Evolutionary conservation across 2,797 vertebrate genomes (phyloP), one percentile per base, ranked within the genome.

Genomic region (Podargus strigoides): DNA sequence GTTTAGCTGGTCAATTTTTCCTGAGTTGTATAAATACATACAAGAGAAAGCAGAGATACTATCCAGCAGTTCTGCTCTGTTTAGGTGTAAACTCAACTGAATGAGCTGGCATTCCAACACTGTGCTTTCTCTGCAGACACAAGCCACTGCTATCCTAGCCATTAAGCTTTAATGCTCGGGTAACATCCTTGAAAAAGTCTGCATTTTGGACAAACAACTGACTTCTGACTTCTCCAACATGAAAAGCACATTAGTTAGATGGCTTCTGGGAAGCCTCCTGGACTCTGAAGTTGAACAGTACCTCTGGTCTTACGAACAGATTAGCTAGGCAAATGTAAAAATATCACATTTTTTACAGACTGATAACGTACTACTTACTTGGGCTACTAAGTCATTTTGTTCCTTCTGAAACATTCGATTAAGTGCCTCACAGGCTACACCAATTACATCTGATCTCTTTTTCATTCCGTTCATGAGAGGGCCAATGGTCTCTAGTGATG

Each of bases 361-460:
- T 41, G 55, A 80, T 14, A 74, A 62, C 1, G 12, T 26, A 4
- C 10, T 26, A 44, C 94, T 96, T 98, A 99, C 99, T 98, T 99
- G 99, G 53, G 98, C 98, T 42, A 99, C 99, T 32, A 99, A 98
- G 72, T 99, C 99, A 18, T 98, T 98, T 97, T 99, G 99, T 76
- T 99, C 99, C 93, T 98, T 99, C 97, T 99, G 99, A 97, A 99
- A 99, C 99, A 99, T 99, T 72, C 99, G 98, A 95, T 99, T 99
- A 46, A 99, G 98, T 72, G 99, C 98, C 97, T 99, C 99, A 93
- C 99, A 99, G 47, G 99, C 99, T 90, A 99, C 92, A 27, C 99
- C 99, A 23, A 99, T 98, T 97, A 99, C 98, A 97, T 99, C 99
- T 0, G 98, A 96, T 36, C 99, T 98, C 84, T 98, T 97, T 78